Percentiles rank a stretch among this genome's conserved stretches.
These are phyloP conservation scores for Centroberyx gerrardi DNA, from an alignment of 2,797 vertebrate species.

Conservation along the genomic window DNA sequence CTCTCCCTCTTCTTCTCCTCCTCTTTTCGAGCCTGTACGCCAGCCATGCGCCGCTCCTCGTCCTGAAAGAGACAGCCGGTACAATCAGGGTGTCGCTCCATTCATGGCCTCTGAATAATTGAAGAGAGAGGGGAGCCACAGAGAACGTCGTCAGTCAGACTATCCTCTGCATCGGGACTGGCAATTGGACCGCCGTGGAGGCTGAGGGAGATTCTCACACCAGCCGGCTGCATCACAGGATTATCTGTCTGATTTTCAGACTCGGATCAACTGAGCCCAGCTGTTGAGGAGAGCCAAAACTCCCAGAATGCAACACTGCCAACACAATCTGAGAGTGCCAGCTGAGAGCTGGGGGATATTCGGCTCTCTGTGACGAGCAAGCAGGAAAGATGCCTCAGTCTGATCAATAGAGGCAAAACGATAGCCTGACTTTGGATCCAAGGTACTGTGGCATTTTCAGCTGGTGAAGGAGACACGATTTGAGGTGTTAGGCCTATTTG, in stretches of 20 bases:
- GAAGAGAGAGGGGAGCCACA: slow-evolving; percentile 57
- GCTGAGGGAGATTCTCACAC: slow-evolving; percentile 57
- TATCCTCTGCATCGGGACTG: slow-evolving; percentile 36
- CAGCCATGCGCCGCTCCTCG: slow-evolving; percentile 98
- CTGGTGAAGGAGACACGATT: not conserved
- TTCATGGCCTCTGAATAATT: slow-evolving; percentile 73
- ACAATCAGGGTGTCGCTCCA: slow-evolving; percentile 72
- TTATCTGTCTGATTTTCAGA: slow-evolving; percentile 79
- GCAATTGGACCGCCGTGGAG: slow-evolving; percentile 38
- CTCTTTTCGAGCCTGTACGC: slow-evolving; percentile 93
- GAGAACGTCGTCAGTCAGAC: slow-evolving; percentile 49
- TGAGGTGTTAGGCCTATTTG: not conserved
- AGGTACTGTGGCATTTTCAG: slow-evolving; percentile 22
- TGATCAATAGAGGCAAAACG: slow-evolving; percentile 52
- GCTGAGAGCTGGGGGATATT: slow-evolving; percentile 57
- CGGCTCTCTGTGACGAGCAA: slow-evolving; percentile 49
- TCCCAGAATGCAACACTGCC: slow-evolving; percentile 83
- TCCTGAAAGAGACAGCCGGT: slow-evolving; percentile 86
- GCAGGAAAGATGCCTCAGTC: slow-evolving; percentile 21
- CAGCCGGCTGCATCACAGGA: slow-evolving; percentile 73
- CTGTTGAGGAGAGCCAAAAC: slow-evolving; percentile 76
- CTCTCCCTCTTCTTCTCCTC: slow-evolving; percentile 97
- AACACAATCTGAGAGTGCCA: slow-evolving; percentile 66
- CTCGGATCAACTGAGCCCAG: slow-evolving; percentile 75
- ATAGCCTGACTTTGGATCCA: not conserved